Base-by-base conservation (phyloP, 2,888 invertebrate genomes). In the Cephus pygmeus region DNA sequence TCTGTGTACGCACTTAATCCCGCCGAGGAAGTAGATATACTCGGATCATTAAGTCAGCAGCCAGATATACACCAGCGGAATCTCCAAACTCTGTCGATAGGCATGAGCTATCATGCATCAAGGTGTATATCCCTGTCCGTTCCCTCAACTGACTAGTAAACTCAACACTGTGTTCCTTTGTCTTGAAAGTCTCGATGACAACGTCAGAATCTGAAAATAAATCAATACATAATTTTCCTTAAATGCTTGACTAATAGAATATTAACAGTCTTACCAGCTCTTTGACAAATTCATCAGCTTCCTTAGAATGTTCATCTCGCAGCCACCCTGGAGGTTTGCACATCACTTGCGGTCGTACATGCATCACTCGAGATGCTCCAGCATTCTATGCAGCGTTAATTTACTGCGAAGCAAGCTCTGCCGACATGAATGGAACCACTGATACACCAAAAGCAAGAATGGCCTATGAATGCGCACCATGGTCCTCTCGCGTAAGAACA, bases 1-100 rank as follows among this genome's bases (percentile, higher is more conserved):
- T 81, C 79, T 81, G 80, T 85, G 82, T 34, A 73, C 34, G 85
- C 83, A 86, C 82, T 85, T 84, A 85, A 86, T 83, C 83, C 83
- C 82, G 81, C 82, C 81, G 81, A 82, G 84, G 80, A 82, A 82
- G 82, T 82, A 84, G 83, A 84, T 84, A 81, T 82, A 79, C 86
- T 83, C 81, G 85, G 84, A 87, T 86, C 85, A 86, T 86, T 87
- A 83, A 87, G 85, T 86, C 84, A 85, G 84, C 84, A 84, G 84
- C 82, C 79, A 80, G 79, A 83, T 83, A 85, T 80, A 83, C 81
- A 79, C 80, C 81, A 80, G 82, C 81, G 81, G 81, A 85, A 83
- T 86, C 81, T 69, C n/a, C 33, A 9, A 71, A 71, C 34, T 80
- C 77, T 69, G 68, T 77, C 71, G 76, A 83, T 76, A 80, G 75